Base-by-base conservation (phyloP, 1,140 invertebrate genomes). In the Micrasema longulum region DNA sequence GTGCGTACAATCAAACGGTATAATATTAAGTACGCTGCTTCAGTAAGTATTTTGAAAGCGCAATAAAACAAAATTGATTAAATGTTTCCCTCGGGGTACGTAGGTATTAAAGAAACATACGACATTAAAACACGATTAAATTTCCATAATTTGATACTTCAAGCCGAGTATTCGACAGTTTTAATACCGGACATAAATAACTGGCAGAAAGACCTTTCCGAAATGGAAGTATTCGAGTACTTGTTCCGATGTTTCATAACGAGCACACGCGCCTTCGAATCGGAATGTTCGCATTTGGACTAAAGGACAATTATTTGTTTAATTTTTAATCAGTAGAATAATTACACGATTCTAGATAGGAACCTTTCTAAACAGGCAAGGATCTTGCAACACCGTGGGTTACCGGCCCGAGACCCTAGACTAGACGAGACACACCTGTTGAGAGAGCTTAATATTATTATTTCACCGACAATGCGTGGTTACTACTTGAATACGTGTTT, bases 161-260 rank as follows among this genome's bases (percentile, higher is more conserved):
- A 16, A 60, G 16, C 38, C 52, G 12, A 41, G 55, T 60, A 41
- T 60, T 35, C 35, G 55, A 55, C 10, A 41, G 35, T 22, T 20
- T 41, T 60, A 60, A 60, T 43, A 23, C 9, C 18, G 36, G 55
- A 41, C 55, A 20, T 60, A 38, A 38, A 18, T 60, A 38, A 38
- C 16, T 11, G 55, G 36, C 55, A 38, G 16, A 60, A 60, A 60
- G 55, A 60, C 16, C 55, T 60, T 41, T 60, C 18, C 35, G 16
- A 38, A 41, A 10, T 12, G 16, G 16, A 20, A 60, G 12, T 23
- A 60, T 10, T 38, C 20, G 16, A 11, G 55, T 22, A 41, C 55
- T 60, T 12, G 55, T 60, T 60, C 55, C 55, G 55, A 60, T 60
- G 12, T 60, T 38, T 60, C 55, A 36, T 38, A 60, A 60, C 22